A percentile compares a stretch with the other conserved stretches of the same genome.
phyloP scores from a whole-genome alignment of 2,113 vertebrate genomes.

The Chionodraco myersi region DNA sequence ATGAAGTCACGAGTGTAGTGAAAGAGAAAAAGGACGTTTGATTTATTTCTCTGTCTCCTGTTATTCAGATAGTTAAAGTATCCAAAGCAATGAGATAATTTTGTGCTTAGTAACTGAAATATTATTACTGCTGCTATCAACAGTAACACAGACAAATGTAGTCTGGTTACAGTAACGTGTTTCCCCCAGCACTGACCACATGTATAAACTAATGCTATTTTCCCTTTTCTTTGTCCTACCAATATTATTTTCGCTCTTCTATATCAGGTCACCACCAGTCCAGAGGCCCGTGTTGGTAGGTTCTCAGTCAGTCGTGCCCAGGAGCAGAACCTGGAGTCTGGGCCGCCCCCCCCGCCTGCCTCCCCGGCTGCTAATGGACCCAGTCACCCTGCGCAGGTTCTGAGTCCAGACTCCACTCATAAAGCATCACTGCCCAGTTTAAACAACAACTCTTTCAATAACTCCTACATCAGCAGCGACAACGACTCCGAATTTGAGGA shows the following conservation, averaged over 20 bases:
- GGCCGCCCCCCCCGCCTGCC: slow-evolving; percentile 69
- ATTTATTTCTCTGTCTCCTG: no score
- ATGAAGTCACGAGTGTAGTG: no score
- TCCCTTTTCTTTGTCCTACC: not conserved
- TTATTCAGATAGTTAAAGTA: no score
- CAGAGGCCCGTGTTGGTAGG: slow-evolving; percentile 87
- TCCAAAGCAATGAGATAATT: no score
- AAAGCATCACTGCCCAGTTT: slow-evolving; percentile 87
- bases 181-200: no score
- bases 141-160: no score
- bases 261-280: slow-evolving; percentile 85
- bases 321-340: slow-evolving; percentile 81
- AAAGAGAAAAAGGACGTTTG: no score
- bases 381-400: slow-evolving; percentile 27
- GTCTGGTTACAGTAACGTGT: no score
- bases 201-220: no score
- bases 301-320: slow-evolving; percentile 90
- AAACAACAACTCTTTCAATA: slow-evolving; percentile 94
- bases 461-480: slow-evolving; percentile 97
- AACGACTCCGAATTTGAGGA: slow-evolving; percentile 98
- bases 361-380: slow-evolving; percentile 70
- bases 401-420: slow-evolving; percentile 60
- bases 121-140: no score
- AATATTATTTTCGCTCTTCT: not conserved
- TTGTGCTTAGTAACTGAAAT: no score